These are phyloP conservation scores for Chaetophractus vellerosus DNA, from an alignment of 2,797 vertebrate genomes.

Conservation along the genomic window DNA sequence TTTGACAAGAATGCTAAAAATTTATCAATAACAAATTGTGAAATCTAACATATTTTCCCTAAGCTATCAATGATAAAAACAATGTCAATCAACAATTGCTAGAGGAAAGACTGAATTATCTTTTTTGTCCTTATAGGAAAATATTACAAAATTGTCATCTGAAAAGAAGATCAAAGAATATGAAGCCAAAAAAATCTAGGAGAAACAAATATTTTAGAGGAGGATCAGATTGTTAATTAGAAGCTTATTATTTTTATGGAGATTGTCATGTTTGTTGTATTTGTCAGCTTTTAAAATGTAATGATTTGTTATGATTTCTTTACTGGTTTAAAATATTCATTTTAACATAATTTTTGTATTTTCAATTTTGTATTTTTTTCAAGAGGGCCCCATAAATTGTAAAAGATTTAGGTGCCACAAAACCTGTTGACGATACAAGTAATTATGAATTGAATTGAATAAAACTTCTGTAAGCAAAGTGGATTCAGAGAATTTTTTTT, in stretches of 20 bases:
- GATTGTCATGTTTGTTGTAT: background rate
- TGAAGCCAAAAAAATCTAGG: background rate
- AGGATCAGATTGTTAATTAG: background rate
- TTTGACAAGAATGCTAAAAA: constrained; percentile 10
- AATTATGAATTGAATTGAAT: background rate
- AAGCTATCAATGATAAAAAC: background rate
- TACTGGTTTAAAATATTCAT: constrained; percentile 20
- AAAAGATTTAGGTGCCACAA: background rate
- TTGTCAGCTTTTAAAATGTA: constrained; percentile 26
- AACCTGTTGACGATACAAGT: background rate
- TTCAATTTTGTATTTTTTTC: background rate
- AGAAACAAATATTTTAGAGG: background rate
- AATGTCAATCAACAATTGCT: background rate
- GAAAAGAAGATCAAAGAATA: background rate
- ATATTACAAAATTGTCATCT: constrained; percentile 2
- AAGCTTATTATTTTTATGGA: background rate
- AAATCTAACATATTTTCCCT: background rate
- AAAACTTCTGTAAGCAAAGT: background rate
- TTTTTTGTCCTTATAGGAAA: background rate
- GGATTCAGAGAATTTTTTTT: background rate
- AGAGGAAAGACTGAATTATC: background rate
- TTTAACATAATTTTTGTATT: background rate
- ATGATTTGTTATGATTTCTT: background rate
- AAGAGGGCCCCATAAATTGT: background rate
- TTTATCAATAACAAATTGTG: background rate